phyloP scores from a whole-genome alignment of 1,140 invertebrate genomes.

The Caenorhabditis tropicalis region DNA sequence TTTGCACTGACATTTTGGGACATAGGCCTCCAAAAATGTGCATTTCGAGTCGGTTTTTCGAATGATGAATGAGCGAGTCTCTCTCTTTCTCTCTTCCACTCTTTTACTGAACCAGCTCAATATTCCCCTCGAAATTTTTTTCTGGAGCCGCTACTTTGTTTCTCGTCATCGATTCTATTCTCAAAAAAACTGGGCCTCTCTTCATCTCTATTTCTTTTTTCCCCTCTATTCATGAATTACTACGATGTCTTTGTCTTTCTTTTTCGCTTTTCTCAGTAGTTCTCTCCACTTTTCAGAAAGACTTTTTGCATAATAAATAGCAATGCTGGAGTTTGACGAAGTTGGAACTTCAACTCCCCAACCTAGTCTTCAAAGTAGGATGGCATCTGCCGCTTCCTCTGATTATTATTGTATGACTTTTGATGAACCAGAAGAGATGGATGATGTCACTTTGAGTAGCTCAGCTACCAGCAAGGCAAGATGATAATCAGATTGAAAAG shows the following conservation, averaged over 20 bases:
- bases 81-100: no score
- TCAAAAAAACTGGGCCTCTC: background rate
- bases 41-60: background rate
- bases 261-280: background rate
- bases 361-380: background rate
- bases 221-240: slow-evolving; percentile 5
- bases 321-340: slow-evolving; percentile 15
- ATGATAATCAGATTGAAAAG: background rate
- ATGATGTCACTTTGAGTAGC: slow-evolving; percentile 36
- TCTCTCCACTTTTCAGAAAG: background rate
- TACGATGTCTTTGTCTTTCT: background rate
- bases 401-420: slow-evolving; percentile 55
- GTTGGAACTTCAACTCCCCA: slow-evolving; percentile 15
- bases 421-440: slow-evolving; percentile 49
- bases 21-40: background rate
- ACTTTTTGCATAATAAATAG: background rate
- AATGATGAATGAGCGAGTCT: slow-evolving; percentile 37
- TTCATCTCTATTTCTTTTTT: background rate
- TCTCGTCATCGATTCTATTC: background rate
- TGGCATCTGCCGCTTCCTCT: slow-evolving; percentile 13
- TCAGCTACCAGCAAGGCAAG: slow-evolving; percentile 22
- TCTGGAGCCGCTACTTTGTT: background rate
- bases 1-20: slow-evolving; percentile 12
- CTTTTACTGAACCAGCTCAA: background rate
- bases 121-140: background rate